phyloP scores from a whole-genome alignment of 2,888 invertebrate species.

The Shargacucullia verbasci region DNA sequence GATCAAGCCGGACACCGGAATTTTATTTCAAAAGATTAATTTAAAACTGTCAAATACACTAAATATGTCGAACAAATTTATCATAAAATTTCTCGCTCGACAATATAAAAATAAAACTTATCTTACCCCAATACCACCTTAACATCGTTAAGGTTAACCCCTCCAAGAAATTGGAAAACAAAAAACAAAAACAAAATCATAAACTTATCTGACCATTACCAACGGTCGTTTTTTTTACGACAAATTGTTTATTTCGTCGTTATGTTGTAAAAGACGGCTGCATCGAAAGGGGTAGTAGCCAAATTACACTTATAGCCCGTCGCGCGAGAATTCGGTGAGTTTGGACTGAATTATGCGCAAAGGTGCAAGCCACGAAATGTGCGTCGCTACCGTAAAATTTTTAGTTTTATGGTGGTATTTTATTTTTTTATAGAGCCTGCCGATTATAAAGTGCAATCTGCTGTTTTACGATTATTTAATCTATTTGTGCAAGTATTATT shows the following conservation, averaged over 20 bases:
- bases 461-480: no score
- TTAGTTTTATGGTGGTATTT: slow-evolving; percentile 17
- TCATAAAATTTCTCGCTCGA: slow-evolving; percentile 12
- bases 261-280: slow-evolving; percentile 70
- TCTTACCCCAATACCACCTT: slow-evolving; percentile 10
- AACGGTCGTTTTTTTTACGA: slow-evolving; percentile 77
- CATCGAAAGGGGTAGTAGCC: slow-evolving; percentile 67
- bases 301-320: slow-evolving; percentile 53
- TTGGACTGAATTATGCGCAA: slow-evolving; percentile 38
- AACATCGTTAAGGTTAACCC: slow-evolving; percentile 31
- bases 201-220: slow-evolving; percentile 73
- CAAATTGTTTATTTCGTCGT: slow-evolving; percentile 69
- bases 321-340: slow-evolving; percentile 35
- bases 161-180: slow-evolving; percentile 26
- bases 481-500: no score
- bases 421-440: neutral
- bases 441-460: no score
- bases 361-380: slow-evolving; percentile 38
- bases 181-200: slow-evolving; percentile 55
- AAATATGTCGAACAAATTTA: slow-evolving; percentile 13
- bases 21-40: no score
- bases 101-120: slow-evolving; percentile 7
- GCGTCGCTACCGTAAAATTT: neutral
- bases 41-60: no score
- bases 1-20: no score